Evolutionary conservation across 2,888 invertebrate genomes (phyloP).

Genomic region (Syrphus vitripennis): DNA sequence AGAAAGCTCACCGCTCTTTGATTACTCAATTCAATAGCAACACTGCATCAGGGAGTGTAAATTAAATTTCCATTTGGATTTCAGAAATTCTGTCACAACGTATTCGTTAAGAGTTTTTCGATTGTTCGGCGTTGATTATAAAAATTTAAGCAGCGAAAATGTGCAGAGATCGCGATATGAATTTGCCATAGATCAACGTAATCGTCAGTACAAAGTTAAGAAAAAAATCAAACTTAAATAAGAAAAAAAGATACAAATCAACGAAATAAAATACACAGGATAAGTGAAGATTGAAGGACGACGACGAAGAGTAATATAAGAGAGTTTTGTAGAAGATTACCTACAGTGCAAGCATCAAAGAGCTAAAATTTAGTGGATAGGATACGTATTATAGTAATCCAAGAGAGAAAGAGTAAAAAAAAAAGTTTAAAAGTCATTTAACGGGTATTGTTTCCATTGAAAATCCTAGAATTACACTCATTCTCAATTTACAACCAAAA

Average conservation of each 20-base stretch:
- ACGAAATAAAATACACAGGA: conserved; percentile 28
- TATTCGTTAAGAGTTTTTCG: conserved; percentile 80
- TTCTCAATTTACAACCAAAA: conserved; percentile 12
- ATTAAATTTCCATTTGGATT: conserved; percentile 63
- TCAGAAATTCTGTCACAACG: conserved; percentile 80
- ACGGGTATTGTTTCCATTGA: conserved; percentile 3
- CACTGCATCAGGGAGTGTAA: conserved; percentile 48
- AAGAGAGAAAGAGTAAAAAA: neutral
- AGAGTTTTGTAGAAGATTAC: conserved; percentile 20
- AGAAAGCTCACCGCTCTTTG: conserved; percentile 3
- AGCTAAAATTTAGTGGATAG: conserved; percentile 19
- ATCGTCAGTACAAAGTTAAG: conserved; percentile 81
- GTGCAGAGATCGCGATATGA: conserved; percentile 82
- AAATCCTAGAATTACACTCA: neutral
- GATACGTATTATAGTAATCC: too few relatives aligned
- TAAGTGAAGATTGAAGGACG: conserved; percentile 55
- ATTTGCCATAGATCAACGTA: conserved; percentile 81
- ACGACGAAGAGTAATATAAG: conserved; percentile 40
- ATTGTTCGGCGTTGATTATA: conserved; percentile 79
- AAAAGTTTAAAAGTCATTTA: neutral
- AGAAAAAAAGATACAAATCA: conserved; percentile 31
- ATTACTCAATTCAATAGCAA: neutral
- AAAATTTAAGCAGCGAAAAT: conserved; percentile 81
- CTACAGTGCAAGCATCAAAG: conserved; percentile 20
- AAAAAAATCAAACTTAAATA: conserved; percentile 80